Percentiles rank a stretch among this genome's conserved stretches.
Conservation (phyloP, 2,797 vertebrate species). For the Premnoplex brunnescens region DNA sequence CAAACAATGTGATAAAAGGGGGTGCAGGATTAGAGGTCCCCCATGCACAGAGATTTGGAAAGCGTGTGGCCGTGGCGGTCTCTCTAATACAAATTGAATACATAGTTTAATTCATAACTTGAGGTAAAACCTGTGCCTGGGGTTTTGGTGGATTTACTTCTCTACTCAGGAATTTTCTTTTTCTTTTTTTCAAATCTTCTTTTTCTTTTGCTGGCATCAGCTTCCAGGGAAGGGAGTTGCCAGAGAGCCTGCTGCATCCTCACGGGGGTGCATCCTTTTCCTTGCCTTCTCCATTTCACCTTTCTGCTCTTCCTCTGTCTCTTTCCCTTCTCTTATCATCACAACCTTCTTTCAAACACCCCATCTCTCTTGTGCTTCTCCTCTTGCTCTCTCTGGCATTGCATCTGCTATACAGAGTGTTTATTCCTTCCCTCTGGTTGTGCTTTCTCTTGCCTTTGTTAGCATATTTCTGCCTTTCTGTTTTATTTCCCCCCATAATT, state of each 20-base stretch:
- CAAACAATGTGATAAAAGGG: neutral
- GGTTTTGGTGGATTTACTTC: neutral
- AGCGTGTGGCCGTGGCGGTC: accelerated
- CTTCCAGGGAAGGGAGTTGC: neutral
- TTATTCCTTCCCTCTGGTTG: neutral
- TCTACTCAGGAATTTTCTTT: neutral
- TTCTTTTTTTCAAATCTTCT: neutral
- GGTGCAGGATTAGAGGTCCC: neutral
- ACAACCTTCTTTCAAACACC: neutral
- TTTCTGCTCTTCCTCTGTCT: neutral
- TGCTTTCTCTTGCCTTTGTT: neutral
- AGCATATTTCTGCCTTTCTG: neutral
- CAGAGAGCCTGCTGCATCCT: neutral
- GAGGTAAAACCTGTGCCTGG: neutral
- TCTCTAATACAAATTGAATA: neutral
- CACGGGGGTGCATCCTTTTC: neutral
- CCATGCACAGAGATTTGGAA: neutral
- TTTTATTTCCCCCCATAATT: neutral
- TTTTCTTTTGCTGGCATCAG: neutral
- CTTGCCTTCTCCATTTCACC: neutral
- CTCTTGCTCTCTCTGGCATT: neutral
- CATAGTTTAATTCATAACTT: neutral
- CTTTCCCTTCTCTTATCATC: neutral
- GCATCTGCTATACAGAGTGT: neutral
- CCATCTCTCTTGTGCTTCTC: neutral